Percentiles rank a stretch among this genome's conserved stretches.
Conservation (phyloP, 2,113 vertebrate genomes). For the Myodes glareolus region DNA sequence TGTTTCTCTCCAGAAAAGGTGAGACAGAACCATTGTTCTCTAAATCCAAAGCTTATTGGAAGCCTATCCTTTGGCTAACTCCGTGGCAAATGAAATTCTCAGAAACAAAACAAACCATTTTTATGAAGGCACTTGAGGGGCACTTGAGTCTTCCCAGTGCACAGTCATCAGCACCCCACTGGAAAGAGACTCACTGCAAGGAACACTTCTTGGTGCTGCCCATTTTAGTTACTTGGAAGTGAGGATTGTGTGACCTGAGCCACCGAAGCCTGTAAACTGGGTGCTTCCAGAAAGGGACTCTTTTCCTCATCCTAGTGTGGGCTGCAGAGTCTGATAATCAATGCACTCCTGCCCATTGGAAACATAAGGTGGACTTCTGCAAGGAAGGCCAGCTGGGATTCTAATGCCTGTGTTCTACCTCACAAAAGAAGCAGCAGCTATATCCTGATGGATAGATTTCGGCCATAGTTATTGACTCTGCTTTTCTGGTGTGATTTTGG, state of each 20-base stretch:
- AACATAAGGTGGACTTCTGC: neutral
- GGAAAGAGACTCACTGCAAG: neutral
- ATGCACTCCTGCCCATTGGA: rapidly evolving
- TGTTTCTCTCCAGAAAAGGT: neutral
- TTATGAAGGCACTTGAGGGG: neutral
- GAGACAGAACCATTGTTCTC: neutral
- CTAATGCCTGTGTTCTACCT: neutral
- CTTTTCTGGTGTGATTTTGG: neutral
- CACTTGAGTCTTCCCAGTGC: neutral
- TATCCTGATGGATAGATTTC: neutral
- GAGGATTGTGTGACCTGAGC: neutral
- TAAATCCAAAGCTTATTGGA: constrained; percentile 24
- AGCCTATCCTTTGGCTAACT: neutral
- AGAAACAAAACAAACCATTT: neutral
- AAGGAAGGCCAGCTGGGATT: neutral
- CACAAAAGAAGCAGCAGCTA: neutral
- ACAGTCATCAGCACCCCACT: neutral
- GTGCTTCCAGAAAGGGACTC: neutral
- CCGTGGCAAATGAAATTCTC: neutral
- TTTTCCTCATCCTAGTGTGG: neutral
- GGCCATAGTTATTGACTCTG: neutral
- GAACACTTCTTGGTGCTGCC: neutral
- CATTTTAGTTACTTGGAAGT: too few species aligned
- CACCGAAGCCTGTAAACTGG: neutral
- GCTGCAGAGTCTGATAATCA: neutral